Conservation (phyloP, 1,140 invertebrate genomes). For the Zaprionus inermis region DNA sequence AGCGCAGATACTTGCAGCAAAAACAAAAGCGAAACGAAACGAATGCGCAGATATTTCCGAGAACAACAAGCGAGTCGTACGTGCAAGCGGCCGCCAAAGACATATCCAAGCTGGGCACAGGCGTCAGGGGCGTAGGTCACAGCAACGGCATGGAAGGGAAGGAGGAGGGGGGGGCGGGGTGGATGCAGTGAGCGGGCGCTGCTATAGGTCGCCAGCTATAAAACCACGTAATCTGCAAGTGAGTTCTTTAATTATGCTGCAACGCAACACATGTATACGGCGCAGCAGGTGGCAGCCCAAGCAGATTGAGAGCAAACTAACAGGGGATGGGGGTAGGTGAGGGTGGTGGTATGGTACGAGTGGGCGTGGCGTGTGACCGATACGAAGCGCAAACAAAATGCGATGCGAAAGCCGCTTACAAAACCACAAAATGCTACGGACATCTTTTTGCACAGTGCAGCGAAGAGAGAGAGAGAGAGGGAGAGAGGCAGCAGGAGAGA, state of each 20-base stretch:
- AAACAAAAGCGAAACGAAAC: constrained; percentile 1
- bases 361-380: constrained; percentile 28
- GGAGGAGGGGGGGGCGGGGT: no score
- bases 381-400: constrained; percentile 68
- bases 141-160: background rate
- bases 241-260: constrained; percentile 82
- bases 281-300: constrained; percentile 49
- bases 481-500: background rate
- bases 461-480: background rate
- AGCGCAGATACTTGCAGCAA: background rate
- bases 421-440: constrained; percentile 80
- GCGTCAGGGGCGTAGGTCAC: background rate
- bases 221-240: constrained; percentile 80
- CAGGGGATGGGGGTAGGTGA: constrained; percentile 8
- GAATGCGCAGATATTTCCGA: background rate
- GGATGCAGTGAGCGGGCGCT: no score
- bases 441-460: constrained; percentile 58
- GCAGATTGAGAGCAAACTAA: constrained; percentile 26
- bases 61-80: background rate
- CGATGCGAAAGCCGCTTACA: constrained; percentile 77
- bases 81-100: background rate
- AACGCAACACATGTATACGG: constrained; percentile 55
- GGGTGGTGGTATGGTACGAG: background rate
- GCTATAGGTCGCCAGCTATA: constrained; percentile 48
- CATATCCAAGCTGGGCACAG: background rate